Percentiles rank a stretch among this genome's conserved stretches.
phyloP scores from a whole-genome alignment of 2,888 invertebrate genomes.

The Zele albiditarsus region DNA sequence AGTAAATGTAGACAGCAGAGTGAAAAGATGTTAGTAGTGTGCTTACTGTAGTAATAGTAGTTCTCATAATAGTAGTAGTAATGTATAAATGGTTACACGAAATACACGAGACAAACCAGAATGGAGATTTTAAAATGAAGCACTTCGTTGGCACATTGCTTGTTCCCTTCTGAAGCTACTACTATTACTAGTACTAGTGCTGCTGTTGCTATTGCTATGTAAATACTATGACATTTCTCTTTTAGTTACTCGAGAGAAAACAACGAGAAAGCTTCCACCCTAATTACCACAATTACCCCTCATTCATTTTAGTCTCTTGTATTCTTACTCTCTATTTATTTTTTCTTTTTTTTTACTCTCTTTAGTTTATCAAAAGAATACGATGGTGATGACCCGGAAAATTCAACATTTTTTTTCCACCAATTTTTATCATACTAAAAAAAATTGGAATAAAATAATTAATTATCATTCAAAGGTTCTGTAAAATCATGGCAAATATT shows the following conservation, averaged over 20 bases:
- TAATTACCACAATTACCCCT: neutral
- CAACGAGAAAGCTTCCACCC: neutral
- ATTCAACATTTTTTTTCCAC: too few species aligned
- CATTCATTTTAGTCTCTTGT: neutral
- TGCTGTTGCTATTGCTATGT: conserved; percentile 2
- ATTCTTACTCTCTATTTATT: neutral
- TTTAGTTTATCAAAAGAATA: neutral
- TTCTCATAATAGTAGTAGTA: neutral
- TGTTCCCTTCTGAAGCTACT: too few species aligned
- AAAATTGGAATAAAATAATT: too few species aligned
- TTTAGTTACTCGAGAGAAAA: neutral
- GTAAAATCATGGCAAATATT: too few species aligned
- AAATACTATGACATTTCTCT: conserved; percentile 6
- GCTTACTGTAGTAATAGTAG: neutral
- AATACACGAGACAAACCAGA: conserved; percentile 6
- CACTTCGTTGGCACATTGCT: conserved; percentile 5
- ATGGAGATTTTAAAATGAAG: conserved; percentile 31
- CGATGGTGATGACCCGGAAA: too few species aligned
- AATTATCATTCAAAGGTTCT: too few species aligned
- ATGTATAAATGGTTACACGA: conserved; percentile 7
- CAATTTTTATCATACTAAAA: too few species aligned
- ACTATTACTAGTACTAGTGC: neutral
- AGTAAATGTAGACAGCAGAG: conserved; percentile 18
- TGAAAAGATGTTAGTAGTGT: neutral
- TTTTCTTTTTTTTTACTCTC: neutral